A percentile compares a stretch with the other conserved stretches of the same genome.
These are phyloP conservation scores for Melanogrammus aeglefinus DNA, from an alignment of 2,797 vertebrate genomes.

Conservation along the genomic window DNA sequence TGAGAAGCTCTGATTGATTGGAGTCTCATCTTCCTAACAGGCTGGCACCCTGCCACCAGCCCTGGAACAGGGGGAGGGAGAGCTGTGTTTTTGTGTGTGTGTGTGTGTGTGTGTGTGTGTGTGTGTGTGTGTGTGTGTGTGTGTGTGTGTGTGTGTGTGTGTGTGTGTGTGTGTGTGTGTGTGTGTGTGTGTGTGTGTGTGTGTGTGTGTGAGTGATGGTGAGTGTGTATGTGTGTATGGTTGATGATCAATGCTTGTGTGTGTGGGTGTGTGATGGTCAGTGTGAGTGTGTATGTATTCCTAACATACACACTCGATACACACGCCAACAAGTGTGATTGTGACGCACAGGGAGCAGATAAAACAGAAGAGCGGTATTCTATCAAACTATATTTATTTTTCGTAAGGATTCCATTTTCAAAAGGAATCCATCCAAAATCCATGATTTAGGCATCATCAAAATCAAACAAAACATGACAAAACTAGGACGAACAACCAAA, in stretches of 20 bases:
- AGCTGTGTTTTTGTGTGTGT: constrained; percentile 4
- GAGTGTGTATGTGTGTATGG: background rate
- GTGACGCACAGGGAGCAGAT: constrained; percentile 32
- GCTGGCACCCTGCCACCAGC: constrained; percentile 75
- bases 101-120: background rate
- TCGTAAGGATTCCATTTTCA: constrained; percentile 62
- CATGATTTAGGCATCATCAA: constrained; percentile 36
- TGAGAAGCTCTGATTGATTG: constrained; percentile 78
- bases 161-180: background rate
- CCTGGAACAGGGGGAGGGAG: constrained; percentile 53
- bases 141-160: background rate
- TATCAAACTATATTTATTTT: constrained; percentile 71
- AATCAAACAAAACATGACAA: constrained; percentile 43
- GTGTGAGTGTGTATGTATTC: background rate
- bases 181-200: background rate
- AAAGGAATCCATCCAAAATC: constrained; percentile 44
- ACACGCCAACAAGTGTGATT: constrained; percentile 55
- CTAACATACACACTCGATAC: constrained; percentile 35
- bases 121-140: background rate
- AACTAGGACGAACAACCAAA: constrained; percentile 28
- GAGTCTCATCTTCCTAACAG: constrained; percentile 83
- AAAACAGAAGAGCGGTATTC: constrained; percentile 40
- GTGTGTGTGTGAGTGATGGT: background rate
- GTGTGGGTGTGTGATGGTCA: background rate
- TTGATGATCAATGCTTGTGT: background rate